Evolutionary conservation across 2,888 invertebrate species (phyloP).

Genomic region (Mesorhabditis spiculigera): DNA sequence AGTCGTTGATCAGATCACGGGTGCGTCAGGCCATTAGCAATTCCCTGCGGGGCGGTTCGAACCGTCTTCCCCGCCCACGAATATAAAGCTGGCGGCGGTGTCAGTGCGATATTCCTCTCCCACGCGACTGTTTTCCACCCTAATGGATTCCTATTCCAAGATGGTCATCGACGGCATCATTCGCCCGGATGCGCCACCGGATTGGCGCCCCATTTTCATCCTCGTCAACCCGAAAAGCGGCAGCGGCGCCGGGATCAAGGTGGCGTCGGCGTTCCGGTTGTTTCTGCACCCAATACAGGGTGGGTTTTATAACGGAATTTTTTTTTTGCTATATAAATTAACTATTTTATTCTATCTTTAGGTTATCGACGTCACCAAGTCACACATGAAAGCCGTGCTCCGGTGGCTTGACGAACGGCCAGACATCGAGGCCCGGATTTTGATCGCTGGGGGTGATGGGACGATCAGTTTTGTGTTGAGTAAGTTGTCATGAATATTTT

Average conservation of each 20-base stretch:
- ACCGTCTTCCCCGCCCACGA: background rate
- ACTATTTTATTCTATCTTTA: conserved; percentile 8
- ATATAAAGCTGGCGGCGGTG: background rate
- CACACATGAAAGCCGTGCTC: conserved; percentile 27
- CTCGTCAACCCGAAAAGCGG: conserved; percentile 81
- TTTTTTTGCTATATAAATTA: background rate
- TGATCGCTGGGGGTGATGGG: conserved; percentile 91
- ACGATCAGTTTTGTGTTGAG: conserved; percentile 84
- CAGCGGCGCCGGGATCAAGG: conserved; percentile 77
- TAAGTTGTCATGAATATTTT: conserved; percentile 69
- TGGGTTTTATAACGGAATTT: background rate
- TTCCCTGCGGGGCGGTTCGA: conserved; percentile 1
- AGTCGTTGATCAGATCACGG: conserved; percentile 6
- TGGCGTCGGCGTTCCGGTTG: conserved; percentile 77
- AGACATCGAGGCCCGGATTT: conserved; percentile 62
- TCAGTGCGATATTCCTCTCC: background rate
- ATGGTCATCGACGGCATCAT: conserved; percentile 34
- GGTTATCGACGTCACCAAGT: conserved; percentile 38
- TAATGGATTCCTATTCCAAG: conserved; percentile 19
- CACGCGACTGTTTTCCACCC: background rate
- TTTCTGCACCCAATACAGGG: conserved; percentile 83
- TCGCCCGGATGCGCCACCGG: conserved; percentile 22
- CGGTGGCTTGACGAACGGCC: conserved; percentile 38
- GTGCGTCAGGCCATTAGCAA: background rate
- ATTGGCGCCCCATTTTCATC: conserved; percentile 87